Conservation (phyloP, 2,113 vertebrate genomes). For the Planiliza haematocheilus region DNA sequence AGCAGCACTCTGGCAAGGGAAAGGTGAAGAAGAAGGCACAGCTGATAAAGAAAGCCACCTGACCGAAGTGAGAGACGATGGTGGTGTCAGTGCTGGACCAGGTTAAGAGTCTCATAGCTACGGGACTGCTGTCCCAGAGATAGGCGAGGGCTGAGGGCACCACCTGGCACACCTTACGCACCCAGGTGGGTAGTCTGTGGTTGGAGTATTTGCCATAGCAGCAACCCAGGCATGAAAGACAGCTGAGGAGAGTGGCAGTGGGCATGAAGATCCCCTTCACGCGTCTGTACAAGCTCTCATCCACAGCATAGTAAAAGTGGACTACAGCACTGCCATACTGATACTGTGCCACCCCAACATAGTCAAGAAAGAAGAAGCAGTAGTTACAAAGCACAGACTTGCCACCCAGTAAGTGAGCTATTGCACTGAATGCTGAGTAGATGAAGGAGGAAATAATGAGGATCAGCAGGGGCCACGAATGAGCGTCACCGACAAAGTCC, state of each 20-base stretch:
- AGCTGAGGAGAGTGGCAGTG: constrained; percentile 81
- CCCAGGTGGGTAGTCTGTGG: constrained; percentile 72
- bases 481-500: constrained; percentile 86
- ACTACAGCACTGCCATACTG: constrained; percentile 90
- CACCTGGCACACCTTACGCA: constrained; percentile 88
- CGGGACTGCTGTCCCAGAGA: constrained; percentile 89
- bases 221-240: constrained; percentile 89
- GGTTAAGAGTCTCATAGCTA: constrained; percentile 82
- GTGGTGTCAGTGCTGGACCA: constrained; percentile 64
- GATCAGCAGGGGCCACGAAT: constrained; percentile 88
- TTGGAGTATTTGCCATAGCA: constrained; percentile 89
- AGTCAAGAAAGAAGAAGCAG: constrained; percentile 92
- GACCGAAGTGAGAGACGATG: constrained; percentile 74
- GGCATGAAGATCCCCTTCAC: constrained; percentile 87
- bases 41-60: constrained; percentile 88
- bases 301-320: constrained; percentile 90
- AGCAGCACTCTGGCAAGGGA: constrained; percentile 87
- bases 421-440: constrained; percentile 87
- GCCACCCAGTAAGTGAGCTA: constrained; percentile 90
- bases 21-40: constrained; percentile 89
- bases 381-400: constrained; percentile 92
- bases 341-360: constrained; percentile 91
- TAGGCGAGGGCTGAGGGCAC: constrained; percentile 88
- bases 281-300: constrained; percentile 81
- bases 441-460: constrained; percentile 84